Evolutionary conservation across 2,888 invertebrate species (phyloP).

Genomic region (Cecidostiba fungosa): DNA sequence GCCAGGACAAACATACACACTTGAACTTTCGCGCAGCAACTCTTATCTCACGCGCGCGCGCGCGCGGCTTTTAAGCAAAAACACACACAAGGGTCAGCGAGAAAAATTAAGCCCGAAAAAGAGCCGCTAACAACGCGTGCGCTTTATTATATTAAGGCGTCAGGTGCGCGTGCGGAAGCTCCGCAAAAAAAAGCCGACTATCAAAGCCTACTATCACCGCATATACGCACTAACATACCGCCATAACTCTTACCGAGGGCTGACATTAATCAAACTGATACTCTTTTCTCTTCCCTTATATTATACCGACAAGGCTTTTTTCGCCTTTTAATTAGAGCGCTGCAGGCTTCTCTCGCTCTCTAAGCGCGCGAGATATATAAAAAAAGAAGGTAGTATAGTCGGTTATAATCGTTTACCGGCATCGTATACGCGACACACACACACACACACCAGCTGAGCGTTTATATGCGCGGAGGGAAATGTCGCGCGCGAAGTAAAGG

Average conservation of each 20-base stretch:
- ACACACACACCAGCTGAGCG: slow-evolving; percentile 6
- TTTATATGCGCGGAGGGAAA: slow-evolving; percentile 3
- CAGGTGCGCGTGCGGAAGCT: slow-evolving; percentile 41
- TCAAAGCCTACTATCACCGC: slow-evolving; percentile 32
- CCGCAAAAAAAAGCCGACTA: slow-evolving; percentile 1
- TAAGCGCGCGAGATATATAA: background rate
- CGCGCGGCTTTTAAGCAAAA: background rate
- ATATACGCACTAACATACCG: slow-evolving; percentile 46
- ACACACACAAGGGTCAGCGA: background rate
- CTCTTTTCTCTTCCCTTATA: slow-evolving; percentile 63
- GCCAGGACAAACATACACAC: background rate
- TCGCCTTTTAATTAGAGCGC: slow-evolving; percentile 69
- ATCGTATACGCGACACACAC: slow-evolving; percentile 61
- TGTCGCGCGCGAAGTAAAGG: background rate
- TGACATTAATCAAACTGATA: slow-evolving; percentile 72
- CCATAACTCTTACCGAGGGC: slow-evolving; percentile 65
- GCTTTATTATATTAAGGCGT: slow-evolving; percentile 15
- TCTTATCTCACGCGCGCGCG: background rate
- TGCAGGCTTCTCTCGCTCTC: background rate
- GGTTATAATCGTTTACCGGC: slow-evolving; percentile 68
- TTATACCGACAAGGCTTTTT: slow-evolving; percentile 64
- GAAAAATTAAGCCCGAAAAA: background rate
- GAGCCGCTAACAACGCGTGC: background rate
- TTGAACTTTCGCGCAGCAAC: background rate
- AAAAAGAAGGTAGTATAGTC: slow-evolving; percentile 42